Percentiles rank a stretch among this genome's conserved stretches.
These are phyloP conservation scores for Pteropus rufus DNA, from an alignment of 2,797 vertebrate species.

Conservation along the genomic window DNA sequence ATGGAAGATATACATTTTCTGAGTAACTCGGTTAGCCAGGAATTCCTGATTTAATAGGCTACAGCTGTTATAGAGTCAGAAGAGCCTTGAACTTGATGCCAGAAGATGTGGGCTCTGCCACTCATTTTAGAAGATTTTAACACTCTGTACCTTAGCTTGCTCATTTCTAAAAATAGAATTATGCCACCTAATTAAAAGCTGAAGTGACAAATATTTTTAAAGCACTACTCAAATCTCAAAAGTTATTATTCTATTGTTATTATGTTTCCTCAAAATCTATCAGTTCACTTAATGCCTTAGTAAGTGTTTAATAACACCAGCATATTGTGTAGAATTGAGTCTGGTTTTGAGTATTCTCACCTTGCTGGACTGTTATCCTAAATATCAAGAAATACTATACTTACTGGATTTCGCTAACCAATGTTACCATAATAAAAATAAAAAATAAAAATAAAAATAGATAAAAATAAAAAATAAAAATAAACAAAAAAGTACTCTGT, in stretches of 20 bases:
- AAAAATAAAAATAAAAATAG: no score
- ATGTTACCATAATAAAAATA: no score
- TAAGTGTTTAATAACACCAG: neutral
- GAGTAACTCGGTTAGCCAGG: neutral
- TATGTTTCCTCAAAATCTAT: neutral
- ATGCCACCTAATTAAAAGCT: neutral
- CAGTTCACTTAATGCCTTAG: neutral
- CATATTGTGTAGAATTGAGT: neutral
- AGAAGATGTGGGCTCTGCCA: neutral
- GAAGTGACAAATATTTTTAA: neutral
- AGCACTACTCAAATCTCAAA: neutral
- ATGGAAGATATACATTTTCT: neutral
- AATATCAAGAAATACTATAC: slow-evolving; percentile 22
- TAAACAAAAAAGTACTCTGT: neutral
- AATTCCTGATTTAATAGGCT: slow-evolving; percentile 24
- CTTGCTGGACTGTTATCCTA: neutral
- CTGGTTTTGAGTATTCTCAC: slow-evolving; percentile 27
- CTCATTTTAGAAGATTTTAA: neutral
- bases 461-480: neutral
- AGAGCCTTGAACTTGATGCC: neutral
- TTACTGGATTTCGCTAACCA: no score
- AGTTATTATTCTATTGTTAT: neutral
- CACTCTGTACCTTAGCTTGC: neutral
- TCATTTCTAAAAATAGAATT: slow-evolving; percentile 29
- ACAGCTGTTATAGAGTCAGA: neutral